Evolutionary conservation across 2,888 invertebrate genomes (phyloP), one percentile per base, ranked within the genome.

Genomic region (Hesperia comma): DNA sequence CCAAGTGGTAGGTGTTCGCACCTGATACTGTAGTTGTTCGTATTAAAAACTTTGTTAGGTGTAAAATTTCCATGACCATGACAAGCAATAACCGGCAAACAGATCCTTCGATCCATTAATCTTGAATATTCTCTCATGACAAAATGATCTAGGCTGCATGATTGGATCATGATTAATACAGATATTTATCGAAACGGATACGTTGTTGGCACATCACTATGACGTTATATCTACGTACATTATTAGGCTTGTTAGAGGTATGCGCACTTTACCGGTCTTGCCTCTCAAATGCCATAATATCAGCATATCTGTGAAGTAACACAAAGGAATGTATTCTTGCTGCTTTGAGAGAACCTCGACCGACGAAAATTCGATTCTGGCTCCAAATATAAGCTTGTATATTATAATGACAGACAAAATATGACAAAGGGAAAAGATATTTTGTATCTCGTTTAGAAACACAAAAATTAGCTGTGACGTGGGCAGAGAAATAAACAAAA

Each of bases 311-410:
- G 74, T 71, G 77, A 74, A 70, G 73, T 72, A 69, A 68, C 68
- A 67, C 66, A 69, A 71, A 72, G 79, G 79, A 81, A 82, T 82
- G 80, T 79, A 78, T 76, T 78, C 78, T 78, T 80, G 80, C 81
- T 81, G 81, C 80, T 82, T 80, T 77, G 77, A 74, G 78, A 79
- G 81, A 82, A 58, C 80, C 77, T 79, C 80, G 74, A 79, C 77
- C 81, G 70, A 79, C 75, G 64, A 78, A 84, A 85, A 84, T 81
- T 83, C 81, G 79, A 84, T 85, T 85, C 78, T 70, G 75, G 74
- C 71, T 72, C 77, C 70, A 79, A 74, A 80, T 79, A 81, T 79
- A 79, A 79, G 79, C 78, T 79, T 46, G n/a, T 49, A 64, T 41
- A 15, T 21, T 41, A 32, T 32, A 32, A 64, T 6, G 64, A 53